Percentiles rank a stretch among this genome's conserved stretches.
phyloP scores from a whole-genome alignment of 2,797 vertebrate genomes.

The Champsocephalus esox region DNA sequence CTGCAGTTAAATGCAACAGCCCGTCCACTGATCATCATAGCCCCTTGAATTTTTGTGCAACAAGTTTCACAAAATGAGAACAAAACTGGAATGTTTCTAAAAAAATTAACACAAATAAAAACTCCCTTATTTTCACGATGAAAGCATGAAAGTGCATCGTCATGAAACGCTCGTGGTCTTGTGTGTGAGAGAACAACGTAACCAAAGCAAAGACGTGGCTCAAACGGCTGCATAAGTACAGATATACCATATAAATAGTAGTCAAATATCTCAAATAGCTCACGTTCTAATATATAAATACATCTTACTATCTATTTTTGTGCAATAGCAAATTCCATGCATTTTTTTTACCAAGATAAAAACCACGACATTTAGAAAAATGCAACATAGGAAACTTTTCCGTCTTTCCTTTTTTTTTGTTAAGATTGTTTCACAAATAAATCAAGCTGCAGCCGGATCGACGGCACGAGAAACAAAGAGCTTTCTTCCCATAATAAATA shows the following conservation, averaged over 20 bases:
- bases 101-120: slow-evolving; percentile 30
- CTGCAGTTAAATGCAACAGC: slow-evolving; percentile 69
- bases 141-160: slow-evolving; percentile 81
- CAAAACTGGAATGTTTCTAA: slow-evolving; percentile 79
- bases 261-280: slow-evolving; percentile 87
- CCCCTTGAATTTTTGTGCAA: slow-evolving; percentile 76
- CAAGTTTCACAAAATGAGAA: slow-evolving; percentile 41
- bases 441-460: slow-evolving; percentile 87
- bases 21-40: slow-evolving; percentile 68
- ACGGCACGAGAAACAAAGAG: slow-evolving; percentile 80
- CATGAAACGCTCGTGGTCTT: slow-evolving; percentile 71
- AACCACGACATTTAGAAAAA: slow-evolving; percentile 96
- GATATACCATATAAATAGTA: slow-evolving; percentile 86
- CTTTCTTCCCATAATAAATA: slow-evolving; percentile 85
- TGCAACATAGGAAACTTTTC: slow-evolving; percentile 92
- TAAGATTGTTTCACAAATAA: slow-evolving; percentile 93
- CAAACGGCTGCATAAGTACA: slow-evolving; percentile 84
- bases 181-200: slow-evolving; percentile 59
- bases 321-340: slow-evolving; percentile 97
- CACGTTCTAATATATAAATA: slow-evolving; percentile 95
- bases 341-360: slow-evolving; percentile 94
- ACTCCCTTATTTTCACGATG: slow-evolving; percentile 47
- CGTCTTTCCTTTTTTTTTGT: slow-evolving; percentile 58
- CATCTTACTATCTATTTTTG: slow-evolving; percentile 96
- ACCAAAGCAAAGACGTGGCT: slow-evolving; percentile 74